Evolutionary conservation across 2,888 invertebrate species (phyloP).

Genomic region (Loripinus fragilis): DNA sequence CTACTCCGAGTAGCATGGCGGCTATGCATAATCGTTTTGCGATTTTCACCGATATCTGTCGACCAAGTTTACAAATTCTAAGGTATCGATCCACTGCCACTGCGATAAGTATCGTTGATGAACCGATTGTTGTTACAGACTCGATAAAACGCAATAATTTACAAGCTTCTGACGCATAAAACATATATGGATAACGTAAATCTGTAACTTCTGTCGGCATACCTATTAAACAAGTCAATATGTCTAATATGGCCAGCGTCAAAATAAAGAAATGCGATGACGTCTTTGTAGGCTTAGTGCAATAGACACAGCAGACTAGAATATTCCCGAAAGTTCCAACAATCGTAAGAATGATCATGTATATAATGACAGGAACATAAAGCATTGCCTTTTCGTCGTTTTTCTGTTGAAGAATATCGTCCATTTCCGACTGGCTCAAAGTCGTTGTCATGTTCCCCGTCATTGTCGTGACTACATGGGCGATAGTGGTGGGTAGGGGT

Average conservation of each 20-base stretch:
- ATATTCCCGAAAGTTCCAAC: conserved; percentile 75
- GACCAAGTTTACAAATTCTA: conserved; percentile 75
- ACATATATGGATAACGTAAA: conserved; percentile 76
- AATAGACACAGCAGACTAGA: conserved; percentile 76
- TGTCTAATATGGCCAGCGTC: conserved; percentile 74
- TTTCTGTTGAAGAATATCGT: conserved; percentile 34
- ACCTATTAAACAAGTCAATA: conserved; percentile 77
- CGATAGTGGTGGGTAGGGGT: neutral
- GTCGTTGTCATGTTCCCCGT: conserved; percentile 8
- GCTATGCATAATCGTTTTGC: conserved; percentile 71
- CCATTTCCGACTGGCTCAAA: conserved; percentile 27
- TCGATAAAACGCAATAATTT: conserved; percentile 76
- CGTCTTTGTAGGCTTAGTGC: conserved; percentile 68
- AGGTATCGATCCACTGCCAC: conserved; percentile 77
- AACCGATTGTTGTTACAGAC: conserved; percentile 77
- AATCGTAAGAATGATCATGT: conserved; percentile 70
- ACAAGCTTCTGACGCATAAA: conserved; percentile 75
- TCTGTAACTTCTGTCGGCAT: conserved; percentile 79
- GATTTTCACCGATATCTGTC: conserved; percentile 69
- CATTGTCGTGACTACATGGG: neutral
- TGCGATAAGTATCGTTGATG: conserved; percentile 73
- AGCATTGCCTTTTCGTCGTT: conserved; percentile 74
- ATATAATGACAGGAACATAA: conserved; percentile 77
- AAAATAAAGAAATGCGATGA: conserved; percentile 79
- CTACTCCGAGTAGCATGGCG: conserved; percentile 69